Base-by-base conservation (phyloP, 2,797 vertebrate genomes). In the Aplochiton taeniatus region DNA sequence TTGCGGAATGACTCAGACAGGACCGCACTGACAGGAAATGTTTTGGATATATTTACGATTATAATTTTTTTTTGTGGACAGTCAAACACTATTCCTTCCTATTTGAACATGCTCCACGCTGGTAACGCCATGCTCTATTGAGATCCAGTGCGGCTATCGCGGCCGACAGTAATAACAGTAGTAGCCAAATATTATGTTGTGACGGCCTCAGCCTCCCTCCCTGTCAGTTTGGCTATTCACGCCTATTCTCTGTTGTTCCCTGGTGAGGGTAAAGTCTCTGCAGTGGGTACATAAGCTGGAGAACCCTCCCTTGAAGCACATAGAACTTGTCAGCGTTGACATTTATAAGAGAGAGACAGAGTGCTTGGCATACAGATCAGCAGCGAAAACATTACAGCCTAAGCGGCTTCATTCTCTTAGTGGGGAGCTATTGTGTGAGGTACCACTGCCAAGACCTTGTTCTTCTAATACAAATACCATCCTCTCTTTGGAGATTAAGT, bases 301-400 rank as follows among this genome's bases (percentile, higher is more conserved):
- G 31, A 55, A 72, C 46, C 51, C 63, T 73, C 72, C 59, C 47
- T 56, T 63, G 66, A 69, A 72, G 61, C 58, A 66, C 63, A 58
- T 4, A 0, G n/a, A 65, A 76, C 66, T 56, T 68, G 77, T 70
- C 68, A 74, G 50, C 7, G 19, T 16, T 74, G 76, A 81, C 73
- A 76, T 77, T 79, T 76, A 66, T 68, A 18, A 31, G 31, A 31
- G 62, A 70, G 61, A 53, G n/a, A 56, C 48, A 50, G 18, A 12
- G 0, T 57, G 70, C 64, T 31, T 31, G 31, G 50, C 18, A 59
- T 61, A 69, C 54, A 63, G 12, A 59, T 4, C 13, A 20, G 57
- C 31, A 60, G 61, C 68, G 65, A 65, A 67, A 67, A 69, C 64
- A 74, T 63, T 55, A 64, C 17, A 43, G n/a, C 48, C 11, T 43